phyloP scores from a whole-genome alignment of 2,113 vertebrate genomes.

The Parotia lawesii region DNA sequence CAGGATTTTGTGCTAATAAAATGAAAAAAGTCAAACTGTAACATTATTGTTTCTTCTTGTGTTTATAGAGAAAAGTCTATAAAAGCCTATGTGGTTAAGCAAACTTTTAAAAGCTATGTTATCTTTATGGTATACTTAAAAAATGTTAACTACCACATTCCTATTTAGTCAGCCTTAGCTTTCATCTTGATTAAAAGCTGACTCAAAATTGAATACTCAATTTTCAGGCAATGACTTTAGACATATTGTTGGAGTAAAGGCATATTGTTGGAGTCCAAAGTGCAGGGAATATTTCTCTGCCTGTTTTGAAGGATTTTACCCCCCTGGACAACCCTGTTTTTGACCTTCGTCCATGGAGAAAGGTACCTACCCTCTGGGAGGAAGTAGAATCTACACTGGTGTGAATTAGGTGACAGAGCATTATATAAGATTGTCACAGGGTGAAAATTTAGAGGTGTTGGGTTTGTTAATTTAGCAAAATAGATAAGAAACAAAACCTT shows the following conservation, averaged over 20 bases:
- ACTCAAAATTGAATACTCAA: neutral
- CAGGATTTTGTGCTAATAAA: constrained; percentile 59
- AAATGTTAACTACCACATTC: neutral
- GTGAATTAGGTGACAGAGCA: too few relatives aligned
- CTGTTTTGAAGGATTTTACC: too few relatives aligned
- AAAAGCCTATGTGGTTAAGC: neutral
- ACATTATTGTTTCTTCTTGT: neutral
- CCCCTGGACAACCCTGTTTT: too few relatives aligned
- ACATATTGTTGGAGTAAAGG: neutral
- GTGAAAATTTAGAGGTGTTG: too few relatives aligned
- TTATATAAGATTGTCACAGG: too few relatives aligned
- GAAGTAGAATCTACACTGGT: too few relatives aligned
- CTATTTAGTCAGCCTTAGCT: neutral
- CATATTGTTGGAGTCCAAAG: too few relatives aligned
- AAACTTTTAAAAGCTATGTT: neutral
- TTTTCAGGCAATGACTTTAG: neutral
- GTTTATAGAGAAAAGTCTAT: neutral
- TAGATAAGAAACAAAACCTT: too few relatives aligned
- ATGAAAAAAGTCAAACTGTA: neutral
- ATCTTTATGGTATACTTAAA: neutral
- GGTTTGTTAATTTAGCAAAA: too few relatives aligned
- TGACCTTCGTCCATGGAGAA: too few relatives aligned
- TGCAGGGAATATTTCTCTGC: too few relatives aligned
- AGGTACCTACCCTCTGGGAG: too few relatives aligned
- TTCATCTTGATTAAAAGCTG: neutral